Evolutionary conservation across 2,888 invertebrate species (phyloP).

Genomic region (Andrena minutula): DNA sequence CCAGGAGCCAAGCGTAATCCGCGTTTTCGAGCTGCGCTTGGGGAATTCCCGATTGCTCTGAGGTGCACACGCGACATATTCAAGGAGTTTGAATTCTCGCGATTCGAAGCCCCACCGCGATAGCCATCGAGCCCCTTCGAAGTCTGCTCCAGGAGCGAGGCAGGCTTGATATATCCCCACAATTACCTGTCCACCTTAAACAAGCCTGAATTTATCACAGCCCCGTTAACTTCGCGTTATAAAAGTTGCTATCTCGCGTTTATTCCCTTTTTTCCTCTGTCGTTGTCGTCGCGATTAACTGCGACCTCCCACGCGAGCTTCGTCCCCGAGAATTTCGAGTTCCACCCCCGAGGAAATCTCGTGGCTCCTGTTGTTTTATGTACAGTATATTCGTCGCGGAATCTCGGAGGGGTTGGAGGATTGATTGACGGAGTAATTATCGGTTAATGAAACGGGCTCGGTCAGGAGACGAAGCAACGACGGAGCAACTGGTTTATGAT

Average conservation of each 20-base stretch:
- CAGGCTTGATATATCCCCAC: background rate
- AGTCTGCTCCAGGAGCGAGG: background rate
- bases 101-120: background rate
- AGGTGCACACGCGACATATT: background rate
- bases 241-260: conserved; percentile 1
- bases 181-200: background rate
- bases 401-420: background rate
- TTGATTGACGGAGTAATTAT: conserved; percentile 40
- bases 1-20: conserved; percentile 32
- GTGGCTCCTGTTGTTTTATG: background rate
- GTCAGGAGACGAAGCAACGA: background rate
- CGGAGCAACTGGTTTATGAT: conserved; percentile 18
- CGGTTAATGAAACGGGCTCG: conserved; percentile 6
- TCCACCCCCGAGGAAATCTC: conserved; percentile 6
- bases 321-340: conserved; percentile 9
- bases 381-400: background rate
- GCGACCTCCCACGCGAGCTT: conserved; percentile 12
- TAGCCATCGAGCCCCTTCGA: background rate
- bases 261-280: background rate
- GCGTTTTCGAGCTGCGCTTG: conserved; percentile 20
- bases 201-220: background rate
- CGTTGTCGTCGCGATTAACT: conserved; percentile 31
- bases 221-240: background rate
- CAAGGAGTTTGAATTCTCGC: background rate
- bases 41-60: conserved; percentile 14